Base-by-base conservation (phyloP, 2,113 vertebrate genomes). In the Protobothrops flavoviridis region DNA sequence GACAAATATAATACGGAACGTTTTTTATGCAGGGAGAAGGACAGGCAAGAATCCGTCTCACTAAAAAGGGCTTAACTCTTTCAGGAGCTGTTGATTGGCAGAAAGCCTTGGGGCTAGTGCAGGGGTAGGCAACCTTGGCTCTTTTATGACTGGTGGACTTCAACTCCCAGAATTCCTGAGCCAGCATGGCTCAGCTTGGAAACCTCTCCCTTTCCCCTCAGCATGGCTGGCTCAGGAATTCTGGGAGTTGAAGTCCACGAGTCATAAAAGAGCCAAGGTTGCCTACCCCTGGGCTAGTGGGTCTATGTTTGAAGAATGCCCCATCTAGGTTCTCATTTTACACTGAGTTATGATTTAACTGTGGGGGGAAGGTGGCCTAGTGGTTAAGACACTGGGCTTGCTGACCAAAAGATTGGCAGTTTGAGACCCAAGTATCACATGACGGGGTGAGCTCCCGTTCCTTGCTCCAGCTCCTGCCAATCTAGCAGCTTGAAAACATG, bases 1-100 rank as follows among this genome's bases (percentile, higher is more conserved):
- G 92, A 93, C 94, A 93, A 45, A 94, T 24, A 52, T 29, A 43
- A 94, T 88, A 93, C 17, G 20, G 50, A 94, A 91, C 33, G 1
- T 87, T 56, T 56, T 74, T 91, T 93, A 92, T 52, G 89, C 45
- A 94, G 61, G 0, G 33, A 55, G 85, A 55, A 53, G 26, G 91
- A 88, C 43, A 89, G 89, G 95, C 89, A 33, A 64, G 48, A 94
- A 93, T 17, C 69, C 15, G 5, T 39, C n/a, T 33, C 33, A 20
- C 17, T 39, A 69, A n/a, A 43, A 74, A 39, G 2, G 2, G 17
- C 17, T 81, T 81, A 39, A 81, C 33, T 9, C 17, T 81, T 81
- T 81, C 17, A 17, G 74, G 33, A 81, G 33, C 74, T 21, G 17
- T 17, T 43, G 33, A 9, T 21, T 39, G 17, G 33, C 6, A 39